A percentile compares a stretch with the other conserved stretches of the same genome.
Evolutionary conservation across 2,888 invertebrate genomes (phyloP).

Genomic region (Iphiclides podalirius): DNA sequence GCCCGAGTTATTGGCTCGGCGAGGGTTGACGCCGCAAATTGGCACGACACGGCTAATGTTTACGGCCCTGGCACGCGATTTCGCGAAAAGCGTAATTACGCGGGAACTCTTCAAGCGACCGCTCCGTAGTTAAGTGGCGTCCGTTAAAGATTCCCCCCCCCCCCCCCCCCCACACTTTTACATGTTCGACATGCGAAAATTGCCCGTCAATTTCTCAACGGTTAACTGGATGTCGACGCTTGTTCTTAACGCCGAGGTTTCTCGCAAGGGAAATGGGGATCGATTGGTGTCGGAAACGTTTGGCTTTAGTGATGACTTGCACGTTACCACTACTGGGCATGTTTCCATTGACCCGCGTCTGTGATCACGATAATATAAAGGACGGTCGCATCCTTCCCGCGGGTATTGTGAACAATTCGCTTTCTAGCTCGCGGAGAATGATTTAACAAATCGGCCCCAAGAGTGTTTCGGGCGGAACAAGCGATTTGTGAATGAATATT

Average conservation of each 20-base stretch:
- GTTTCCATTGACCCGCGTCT: slow-evolving; percentile 70
- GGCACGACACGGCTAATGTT: slow-evolving; percentile 71
- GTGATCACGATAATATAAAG: slow-evolving; percentile 70
- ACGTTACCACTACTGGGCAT: slow-evolving; percentile 67
- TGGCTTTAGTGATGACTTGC: slow-evolving; percentile 79
- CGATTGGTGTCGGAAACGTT: slow-evolving; percentile 72
- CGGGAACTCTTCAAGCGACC: slow-evolving; percentile 34
- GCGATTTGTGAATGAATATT: slow-evolving; percentile 41
- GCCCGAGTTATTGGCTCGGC: slow-evolving; percentile 59
- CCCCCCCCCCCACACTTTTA: slow-evolving; percentile 8
- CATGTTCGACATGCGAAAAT: slow-evolving; percentile 17
- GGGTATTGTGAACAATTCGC: slow-evolving; percentile 52
- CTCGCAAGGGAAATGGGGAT: slow-evolving; percentile 26
- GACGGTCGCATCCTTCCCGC: slow-evolving; percentile 62
- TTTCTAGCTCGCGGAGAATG: slow-evolving; percentile 44
- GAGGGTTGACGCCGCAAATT: slow-evolving; percentile 74
- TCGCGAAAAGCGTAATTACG: slow-evolving; percentile 66
- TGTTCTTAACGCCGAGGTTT: neutral
- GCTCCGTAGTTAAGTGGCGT: slow-evolving; percentile 19
- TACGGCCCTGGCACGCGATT: slow-evolving; percentile 65
- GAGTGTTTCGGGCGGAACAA: slow-evolving; percentile 47
- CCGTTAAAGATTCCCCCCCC: slow-evolving; percentile 17
- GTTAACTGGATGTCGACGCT: slow-evolving; percentile 1
- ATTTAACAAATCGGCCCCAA: slow-evolving; percentile 62
- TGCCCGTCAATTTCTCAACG: slow-evolving; percentile 19